Evolutionary conservation across 2,888 invertebrate species (phyloP), one percentile per base, ranked within the genome.

Genomic region (Stegophylla sp.): DNA sequence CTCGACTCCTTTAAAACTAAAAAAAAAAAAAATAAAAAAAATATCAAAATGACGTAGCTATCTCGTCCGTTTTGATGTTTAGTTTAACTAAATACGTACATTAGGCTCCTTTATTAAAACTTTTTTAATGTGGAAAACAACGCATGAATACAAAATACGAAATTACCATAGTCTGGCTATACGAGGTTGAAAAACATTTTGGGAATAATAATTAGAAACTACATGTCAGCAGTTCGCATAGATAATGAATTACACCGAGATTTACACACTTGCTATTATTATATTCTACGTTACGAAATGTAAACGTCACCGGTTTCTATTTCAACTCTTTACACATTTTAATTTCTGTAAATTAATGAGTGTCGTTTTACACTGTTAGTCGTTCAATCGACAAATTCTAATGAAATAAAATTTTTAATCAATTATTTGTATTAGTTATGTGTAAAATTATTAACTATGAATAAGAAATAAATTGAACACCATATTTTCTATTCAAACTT

Each of bases 61-160:
- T 41, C n/a, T 20, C 34, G 20, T 20, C 20, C 41, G n/a, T 53
- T 53, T 41, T 43, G 56, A 43, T 56, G 43, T 72, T 56, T 72
- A 59, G 56, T 72, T 59, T 43, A 72, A 12, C 72, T 26, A 34
- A 61, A 74, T 28, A 28, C 45, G 20, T 48, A 28, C 48, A 9
- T 34, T 20, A 28, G 45, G 28, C 4, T 74, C 48, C 74, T 74
- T 74, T 74, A 74, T 74, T 74, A 74, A 63, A 74, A 48, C 74
- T 72, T n/a, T 56, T 59, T 73, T 73, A 59, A 59, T 45, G 43
- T n/a, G 34, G 15, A 9, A 9, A 13, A 12, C n/a, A 20, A 48
- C 4, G 10, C n/a, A 34, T 34, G 74, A 63, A 74, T 74, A 74
- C 74, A 51, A 74, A 74, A 48, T 17, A n/a, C 48, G 0, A 4